Conservation (phyloP, 2,888 invertebrate species). For the Leuctra nigra region DNA sequence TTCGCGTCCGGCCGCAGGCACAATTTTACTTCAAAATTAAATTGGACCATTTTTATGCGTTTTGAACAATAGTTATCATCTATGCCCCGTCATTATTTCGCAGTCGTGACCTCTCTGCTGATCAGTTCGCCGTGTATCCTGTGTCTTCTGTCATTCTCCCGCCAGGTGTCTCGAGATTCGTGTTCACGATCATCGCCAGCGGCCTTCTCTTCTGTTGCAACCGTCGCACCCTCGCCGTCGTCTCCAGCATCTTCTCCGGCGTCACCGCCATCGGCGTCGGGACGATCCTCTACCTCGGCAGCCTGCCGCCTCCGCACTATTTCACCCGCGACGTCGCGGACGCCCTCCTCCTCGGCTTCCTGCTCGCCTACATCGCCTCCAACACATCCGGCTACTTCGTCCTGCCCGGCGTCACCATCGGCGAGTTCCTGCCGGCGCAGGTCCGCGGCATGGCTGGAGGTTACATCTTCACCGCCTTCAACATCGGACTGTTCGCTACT, state of each 20-base stretch:
- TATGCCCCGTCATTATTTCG: too few species aligned
- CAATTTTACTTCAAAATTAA: too few species aligned
- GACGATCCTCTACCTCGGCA: slow-evolving; percentile 41
- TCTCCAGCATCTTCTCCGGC: slow-evolving; percentile 61
- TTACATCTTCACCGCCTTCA: slow-evolving; percentile 64
- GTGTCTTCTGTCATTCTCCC: too few species aligned
- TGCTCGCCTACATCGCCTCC: slow-evolving; percentile 63
- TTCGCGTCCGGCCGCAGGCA: too few species aligned
- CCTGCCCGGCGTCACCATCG: slow-evolving; percentile 67
- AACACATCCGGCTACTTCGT: slow-evolving; percentile 69
- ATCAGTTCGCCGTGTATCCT: too few species aligned
- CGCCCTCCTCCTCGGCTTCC: slow-evolving; percentile 42
- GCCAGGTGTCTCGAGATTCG: slow-evolving; percentile 52
- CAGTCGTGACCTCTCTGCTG: too few species aligned
- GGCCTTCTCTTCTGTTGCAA: slow-evolving; percentile 56
- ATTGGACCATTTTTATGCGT: too few species aligned
- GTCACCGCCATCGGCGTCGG: slow-evolving; percentile 55
- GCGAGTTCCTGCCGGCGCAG: slow-evolving; percentile 66
- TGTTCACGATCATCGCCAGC: slow-evolving; percentile 59
- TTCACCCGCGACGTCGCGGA: neutral
- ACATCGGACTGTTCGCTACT: slow-evolving; percentile 57
- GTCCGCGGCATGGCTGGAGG: slow-evolving; percentile 68
- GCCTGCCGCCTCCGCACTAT: neutral
- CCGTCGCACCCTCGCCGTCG: slow-evolving; percentile 56
- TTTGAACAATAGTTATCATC: too few species aligned